Conservation (phyloP, 1,140 invertebrate genomes). For the Lordiphosa mommai region DNA sequence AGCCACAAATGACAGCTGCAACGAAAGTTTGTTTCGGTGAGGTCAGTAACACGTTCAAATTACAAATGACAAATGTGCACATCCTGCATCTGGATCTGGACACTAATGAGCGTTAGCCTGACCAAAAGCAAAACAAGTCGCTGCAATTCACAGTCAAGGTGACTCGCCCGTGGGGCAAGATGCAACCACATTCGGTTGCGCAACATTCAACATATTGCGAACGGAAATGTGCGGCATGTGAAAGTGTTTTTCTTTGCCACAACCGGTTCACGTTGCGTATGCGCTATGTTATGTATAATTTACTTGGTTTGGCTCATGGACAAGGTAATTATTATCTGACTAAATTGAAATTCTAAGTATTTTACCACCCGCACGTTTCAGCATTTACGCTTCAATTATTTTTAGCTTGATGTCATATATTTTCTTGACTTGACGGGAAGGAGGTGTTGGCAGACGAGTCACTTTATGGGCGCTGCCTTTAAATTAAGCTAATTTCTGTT, state of each 20-base stretch:
- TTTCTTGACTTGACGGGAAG: conserved; percentile 6
- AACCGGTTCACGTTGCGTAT: conserved; percentile 44
- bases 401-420: conserved; percentile 45
- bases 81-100: conserved; percentile 27
- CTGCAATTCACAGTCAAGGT: conserved; percentile 63
- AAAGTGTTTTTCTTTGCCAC: conserved; percentile 40
- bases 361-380: conserved; percentile 60
- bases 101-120: conserved; percentile 2
- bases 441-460: conserved; percentile 22
- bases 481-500: conserved; percentile 50
- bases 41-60: conserved; percentile 1
- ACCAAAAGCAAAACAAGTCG: background rate
- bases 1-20: conserved; percentile 55
- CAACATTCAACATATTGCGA: conserved; percentile 39
- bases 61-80: conserved; percentile 2
- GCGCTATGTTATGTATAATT: conserved; percentile 31
- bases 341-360: conserved; percentile 57
- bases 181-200: conserved; percentile 54
- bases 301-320: conserved; percentile 29
- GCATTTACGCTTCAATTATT: conserved; percentile 61
- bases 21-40: conserved; percentile 16
- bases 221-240: conserved; percentile 66
- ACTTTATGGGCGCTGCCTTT: conserved; percentile 23
- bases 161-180: conserved; percentile 42
- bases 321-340: conserved; percentile 43